Conservation (phyloP, 92 coral and sea anemone genomes). For the Diadumene lineata region DNA sequence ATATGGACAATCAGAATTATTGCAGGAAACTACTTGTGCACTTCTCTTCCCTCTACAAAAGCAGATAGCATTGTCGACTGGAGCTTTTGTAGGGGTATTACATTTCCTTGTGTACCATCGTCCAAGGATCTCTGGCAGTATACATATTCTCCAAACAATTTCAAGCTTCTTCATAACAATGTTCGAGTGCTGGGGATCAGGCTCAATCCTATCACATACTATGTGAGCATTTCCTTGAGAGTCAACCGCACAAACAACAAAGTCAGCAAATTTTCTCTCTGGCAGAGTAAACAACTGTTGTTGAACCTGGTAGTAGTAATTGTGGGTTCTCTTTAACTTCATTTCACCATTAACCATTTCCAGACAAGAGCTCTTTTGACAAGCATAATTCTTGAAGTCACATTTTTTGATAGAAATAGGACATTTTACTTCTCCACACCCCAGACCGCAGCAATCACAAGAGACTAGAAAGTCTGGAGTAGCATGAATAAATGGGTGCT, state of each 20-base stretch:
- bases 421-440: not conserved
- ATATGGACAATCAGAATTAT: slow-evolving; percentile 55
- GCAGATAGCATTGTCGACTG: slow-evolving; percentile 32
- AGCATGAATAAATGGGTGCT: slow-evolving; percentile 58
- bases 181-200: slow-evolving; percentile 45
- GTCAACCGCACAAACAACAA: slow-evolving; percentile 45
- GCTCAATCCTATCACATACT: slow-evolving; percentile 39
- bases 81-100: slow-evolving; percentile 16
- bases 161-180: slow-evolving; percentile 45
- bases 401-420: not conserved
- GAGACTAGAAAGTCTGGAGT: slow-evolving; percentile 61
- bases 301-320: not conserved
- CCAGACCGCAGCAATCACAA: not conserved
- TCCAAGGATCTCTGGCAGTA: slow-evolving; percentile 61
- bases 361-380: not conserved
- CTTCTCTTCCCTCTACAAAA: slow-evolving; percentile 45
- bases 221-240: slow-evolving; percentile 24
- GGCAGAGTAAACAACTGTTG: not conserved
- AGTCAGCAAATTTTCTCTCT: slow-evolving; percentile 40
- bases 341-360: not conserved
- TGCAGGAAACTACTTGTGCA: slow-evolving; percentile 31
- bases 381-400: not conserved
- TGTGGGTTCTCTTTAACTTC: not conserved
- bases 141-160: slow-evolving; percentile 54
- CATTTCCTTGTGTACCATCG: slow-evolving; percentile 61